phyloP scores from a whole-genome alignment of 2,888 invertebrate species.

The Parnassius apollo region DNA sequence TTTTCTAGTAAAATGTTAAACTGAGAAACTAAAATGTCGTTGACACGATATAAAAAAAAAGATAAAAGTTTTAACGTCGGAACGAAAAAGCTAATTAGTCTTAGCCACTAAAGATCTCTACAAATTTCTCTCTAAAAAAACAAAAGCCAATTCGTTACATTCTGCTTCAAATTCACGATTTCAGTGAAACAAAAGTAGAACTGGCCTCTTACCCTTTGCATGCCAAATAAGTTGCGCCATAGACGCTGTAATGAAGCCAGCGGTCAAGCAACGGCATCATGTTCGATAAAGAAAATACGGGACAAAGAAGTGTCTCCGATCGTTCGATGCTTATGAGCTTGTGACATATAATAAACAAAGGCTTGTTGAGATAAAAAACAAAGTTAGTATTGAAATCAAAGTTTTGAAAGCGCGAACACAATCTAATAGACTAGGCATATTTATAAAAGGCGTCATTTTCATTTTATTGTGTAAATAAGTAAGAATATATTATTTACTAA shows the following conservation, averaged over 20 bases:
- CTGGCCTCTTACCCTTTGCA: constrained; percentile 20
- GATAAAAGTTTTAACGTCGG: too few relatives aligned
- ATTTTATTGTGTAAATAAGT: too few relatives aligned
- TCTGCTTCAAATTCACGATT: constrained; percentile 19
- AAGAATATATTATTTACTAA: too few relatives aligned
- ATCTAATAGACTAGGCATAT: too few relatives aligned
- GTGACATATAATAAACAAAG: constrained; percentile 4
- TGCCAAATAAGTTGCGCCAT: constrained; percentile 21
- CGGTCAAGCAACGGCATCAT: constrained; percentile 21
- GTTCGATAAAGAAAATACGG: constrained; percentile 16
- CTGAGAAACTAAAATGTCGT: too few relatives aligned
- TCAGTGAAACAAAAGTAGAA: constrained; percentile 21
- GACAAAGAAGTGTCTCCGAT: constrained; percentile 15
- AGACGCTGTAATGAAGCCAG: constrained; percentile 10
- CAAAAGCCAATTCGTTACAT: constrained; percentile 14
- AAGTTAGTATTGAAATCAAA: not conserved
- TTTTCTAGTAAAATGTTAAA: too few relatives aligned
- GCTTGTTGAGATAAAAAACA: too few relatives aligned
- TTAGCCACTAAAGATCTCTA: not conserved
- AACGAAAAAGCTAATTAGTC: too few relatives aligned
- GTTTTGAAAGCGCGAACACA: too few relatives aligned
- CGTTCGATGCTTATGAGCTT: constrained; percentile 1
- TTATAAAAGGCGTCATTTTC: too few relatives aligned
- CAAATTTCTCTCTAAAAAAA: not conserved
- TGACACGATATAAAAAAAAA: too few relatives aligned